Conservation (phyloP, 1,140 invertebrate genomes). For the Heliconius himera region DNA sequence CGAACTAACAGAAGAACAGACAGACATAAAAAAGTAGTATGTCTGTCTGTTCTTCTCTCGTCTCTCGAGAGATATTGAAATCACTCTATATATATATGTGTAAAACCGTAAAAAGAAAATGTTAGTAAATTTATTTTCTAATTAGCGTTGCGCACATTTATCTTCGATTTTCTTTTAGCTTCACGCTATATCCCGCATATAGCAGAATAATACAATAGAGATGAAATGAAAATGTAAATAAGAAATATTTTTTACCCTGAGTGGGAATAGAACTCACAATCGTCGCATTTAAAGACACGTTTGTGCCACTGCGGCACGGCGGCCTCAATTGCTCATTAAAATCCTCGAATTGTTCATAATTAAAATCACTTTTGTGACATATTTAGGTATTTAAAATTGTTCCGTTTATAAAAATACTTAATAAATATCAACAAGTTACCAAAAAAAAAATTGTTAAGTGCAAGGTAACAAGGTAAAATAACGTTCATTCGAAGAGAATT, state of each 20-base stretch:
- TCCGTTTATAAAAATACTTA: not conserved
- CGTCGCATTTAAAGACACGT: not conserved
- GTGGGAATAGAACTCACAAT: not conserved
- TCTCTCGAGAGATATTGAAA: too few relatives aligned
- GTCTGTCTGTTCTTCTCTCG: too few relatives aligned
- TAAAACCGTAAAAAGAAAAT: too few relatives aligned
- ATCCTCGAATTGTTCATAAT: not conserved
- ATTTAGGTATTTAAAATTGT: not conserved
- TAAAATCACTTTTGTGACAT: not conserved
- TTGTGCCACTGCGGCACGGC: not conserved
- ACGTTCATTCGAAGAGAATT: constrained; percentile 7
- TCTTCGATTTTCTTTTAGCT: not conserved
- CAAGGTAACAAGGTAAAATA: too few relatives aligned
- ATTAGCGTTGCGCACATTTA: not conserved
- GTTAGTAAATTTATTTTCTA: too few relatives aligned
- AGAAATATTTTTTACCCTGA: not conserved
- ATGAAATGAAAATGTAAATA: not conserved
- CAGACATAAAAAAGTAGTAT: too few relatives aligned
- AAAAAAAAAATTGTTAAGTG: not conserved
- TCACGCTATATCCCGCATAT: not conserved
- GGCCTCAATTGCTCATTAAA: too few relatives aligned
- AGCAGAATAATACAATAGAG: not conserved
- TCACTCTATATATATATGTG: too few relatives aligned
- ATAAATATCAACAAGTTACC: not conserved
- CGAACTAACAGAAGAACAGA: too few relatives aligned